Evolutionary conservation across 2,797 vertebrate species (phyloP).

Genomic region (Acropternis orthonyx): DNA sequence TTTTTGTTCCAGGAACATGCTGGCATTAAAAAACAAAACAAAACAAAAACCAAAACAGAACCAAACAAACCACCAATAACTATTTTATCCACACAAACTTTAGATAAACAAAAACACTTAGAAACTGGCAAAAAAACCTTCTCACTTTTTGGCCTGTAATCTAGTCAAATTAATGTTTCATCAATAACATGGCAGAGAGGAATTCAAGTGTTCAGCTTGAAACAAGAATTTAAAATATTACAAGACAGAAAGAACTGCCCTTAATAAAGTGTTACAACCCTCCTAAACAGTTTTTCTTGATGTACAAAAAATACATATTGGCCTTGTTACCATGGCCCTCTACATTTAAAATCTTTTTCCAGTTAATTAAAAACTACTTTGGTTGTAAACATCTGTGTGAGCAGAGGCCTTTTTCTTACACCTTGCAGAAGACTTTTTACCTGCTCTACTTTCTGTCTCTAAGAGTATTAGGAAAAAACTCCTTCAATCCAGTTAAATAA

Average conservation of each 20-base stretch:
- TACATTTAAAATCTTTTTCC: background rate
- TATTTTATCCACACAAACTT: conserved; percentile 11
- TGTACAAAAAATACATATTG: background rate
- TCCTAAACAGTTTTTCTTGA: background rate
- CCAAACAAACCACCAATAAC: background rate
- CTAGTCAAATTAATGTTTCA: background rate
- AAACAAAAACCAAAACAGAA: background rate
- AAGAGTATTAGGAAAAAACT: background rate
- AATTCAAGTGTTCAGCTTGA: background rate
- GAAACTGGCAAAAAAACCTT: background rate
- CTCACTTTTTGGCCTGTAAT: background rate
- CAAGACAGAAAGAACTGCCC: background rate
- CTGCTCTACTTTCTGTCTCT: background rate
- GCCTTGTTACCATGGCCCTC: background rate
- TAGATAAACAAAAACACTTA: background rate
- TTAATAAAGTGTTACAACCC: background rate
- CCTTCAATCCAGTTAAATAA: background rate
- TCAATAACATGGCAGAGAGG: background rate
- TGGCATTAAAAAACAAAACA: background rate
- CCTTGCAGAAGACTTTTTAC: background rate
- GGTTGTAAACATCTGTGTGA: background rate
- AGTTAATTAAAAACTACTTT: background rate
- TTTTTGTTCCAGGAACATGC: conserved; percentile 40
- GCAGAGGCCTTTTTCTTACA: background rate
- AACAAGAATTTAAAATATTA: conserved; percentile 4